Conservation (phyloP, 1,140 invertebrate genomes). For the Coptotermes formosanus region DNA sequence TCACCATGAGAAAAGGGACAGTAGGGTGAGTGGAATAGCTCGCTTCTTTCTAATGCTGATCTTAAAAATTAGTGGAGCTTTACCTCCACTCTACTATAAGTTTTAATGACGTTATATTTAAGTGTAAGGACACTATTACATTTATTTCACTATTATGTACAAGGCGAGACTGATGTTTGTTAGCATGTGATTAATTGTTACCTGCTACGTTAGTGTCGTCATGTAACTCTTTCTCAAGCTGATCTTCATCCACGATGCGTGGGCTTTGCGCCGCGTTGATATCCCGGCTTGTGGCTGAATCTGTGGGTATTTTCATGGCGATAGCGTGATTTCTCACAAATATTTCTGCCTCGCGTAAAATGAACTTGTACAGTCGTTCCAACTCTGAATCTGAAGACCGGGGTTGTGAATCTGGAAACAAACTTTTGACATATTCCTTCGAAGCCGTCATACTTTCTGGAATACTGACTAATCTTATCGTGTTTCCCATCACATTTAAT, state of each 20-base stretch:
- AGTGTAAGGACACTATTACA: no score
- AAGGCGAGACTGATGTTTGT: no score
- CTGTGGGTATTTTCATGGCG: background rate
- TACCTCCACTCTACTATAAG: no score
- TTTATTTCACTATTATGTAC: no score
- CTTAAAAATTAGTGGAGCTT: no score
- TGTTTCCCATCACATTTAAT: background rate
- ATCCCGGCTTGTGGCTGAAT: background rate
- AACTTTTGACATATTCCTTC: background rate
- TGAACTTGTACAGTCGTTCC: background rate
- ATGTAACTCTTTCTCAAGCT: background rate
- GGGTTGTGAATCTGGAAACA: conserved; percentile 21
- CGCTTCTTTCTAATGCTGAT: no score
- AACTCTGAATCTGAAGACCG: background rate
- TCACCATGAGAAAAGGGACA: no score
- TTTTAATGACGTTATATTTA: no score
- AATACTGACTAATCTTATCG: background rate
- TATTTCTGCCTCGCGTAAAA: background rate
- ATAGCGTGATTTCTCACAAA: background rate
- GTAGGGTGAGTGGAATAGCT: no score
- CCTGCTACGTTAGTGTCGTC: background rate
- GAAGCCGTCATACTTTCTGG: background rate
- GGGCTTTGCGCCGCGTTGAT: background rate
- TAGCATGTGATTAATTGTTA: background rate
- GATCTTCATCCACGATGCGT: background rate